These are phyloP conservation scores for Acronicta alni DNA, from an alignment of 2,888 invertebrate genomes.

Conservation along the genomic window DNA sequence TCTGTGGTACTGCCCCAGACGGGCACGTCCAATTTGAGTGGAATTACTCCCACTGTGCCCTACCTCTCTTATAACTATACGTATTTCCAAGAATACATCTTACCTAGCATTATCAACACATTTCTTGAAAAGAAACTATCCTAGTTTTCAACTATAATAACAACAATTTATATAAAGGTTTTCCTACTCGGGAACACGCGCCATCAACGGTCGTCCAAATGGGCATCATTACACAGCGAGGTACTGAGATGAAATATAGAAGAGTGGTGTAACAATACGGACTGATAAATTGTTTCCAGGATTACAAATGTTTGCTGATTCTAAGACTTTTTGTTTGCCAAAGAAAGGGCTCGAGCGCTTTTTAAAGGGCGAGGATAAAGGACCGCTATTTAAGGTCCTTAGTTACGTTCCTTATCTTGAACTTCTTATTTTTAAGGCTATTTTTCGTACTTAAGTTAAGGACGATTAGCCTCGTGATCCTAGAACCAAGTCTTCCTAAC, in stretches of 20 bases:
- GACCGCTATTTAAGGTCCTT: conserved; percentile 38
- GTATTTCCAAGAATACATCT: conserved; percentile 25
- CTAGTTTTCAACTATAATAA: conserved; percentile 50
- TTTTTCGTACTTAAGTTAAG: conserved; percentile 18
- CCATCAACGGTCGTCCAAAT: conserved; percentile 57
- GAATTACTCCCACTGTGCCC: no score
- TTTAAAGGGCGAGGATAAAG: conserved; percentile 48
- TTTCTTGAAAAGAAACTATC: conserved; percentile 42
- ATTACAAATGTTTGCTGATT: conserved; percentile 67
- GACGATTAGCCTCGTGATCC: neutral
- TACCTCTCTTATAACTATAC: no score
- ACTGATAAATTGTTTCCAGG: conserved; percentile 64
- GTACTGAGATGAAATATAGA: conserved; percentile 63
- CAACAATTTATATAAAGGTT: conserved; percentile 53
- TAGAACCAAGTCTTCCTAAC: no score
- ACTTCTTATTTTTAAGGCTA: conserved; percentile 31
- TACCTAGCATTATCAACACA: conserved; percentile 17
- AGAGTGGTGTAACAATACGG: conserved; percentile 62
- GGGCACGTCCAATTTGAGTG: no score
- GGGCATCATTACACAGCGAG: conserved; percentile 59
- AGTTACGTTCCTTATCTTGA: conserved; percentile 38
- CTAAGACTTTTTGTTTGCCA: conserved; percentile 59
- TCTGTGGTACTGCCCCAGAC: no score
- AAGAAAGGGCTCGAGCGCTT: conserved; percentile 47
- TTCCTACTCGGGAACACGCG: conserved; percentile 49